Evolutionary conservation across 2,888 invertebrate genomes (phyloP).

Genomic region (Ectemnius lituratus): DNA sequence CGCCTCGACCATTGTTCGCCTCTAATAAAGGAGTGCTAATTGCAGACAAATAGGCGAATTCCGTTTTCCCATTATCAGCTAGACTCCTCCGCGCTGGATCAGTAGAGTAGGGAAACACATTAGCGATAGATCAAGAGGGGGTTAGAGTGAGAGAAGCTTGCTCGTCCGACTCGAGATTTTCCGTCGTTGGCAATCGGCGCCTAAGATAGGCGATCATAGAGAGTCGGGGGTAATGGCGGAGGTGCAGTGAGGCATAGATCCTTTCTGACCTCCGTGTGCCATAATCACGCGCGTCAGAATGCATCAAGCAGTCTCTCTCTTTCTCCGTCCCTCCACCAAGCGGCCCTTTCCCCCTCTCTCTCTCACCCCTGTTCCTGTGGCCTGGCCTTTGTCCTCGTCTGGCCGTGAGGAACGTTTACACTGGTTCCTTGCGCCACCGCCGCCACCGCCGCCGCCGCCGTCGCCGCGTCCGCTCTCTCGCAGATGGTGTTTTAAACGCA

Average conservation of each 20-base stretch:
- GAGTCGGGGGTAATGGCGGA: conserved; percentile 68
- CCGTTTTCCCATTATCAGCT: conserved; percentile 20
- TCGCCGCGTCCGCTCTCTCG: conserved; percentile 41
- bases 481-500: conserved; percentile 72
- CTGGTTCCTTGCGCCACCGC: conserved; percentile 47
- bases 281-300: conserved; percentile 76
- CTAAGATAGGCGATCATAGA: conserved; percentile 57
- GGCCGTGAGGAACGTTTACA: conserved; percentile 6
- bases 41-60: conserved; percentile 33
- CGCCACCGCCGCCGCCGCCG: conserved; percentile 28
- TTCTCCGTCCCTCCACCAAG: conserved; percentile 7
- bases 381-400: conserved; percentile 11
- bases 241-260: conserved; percentile 76
- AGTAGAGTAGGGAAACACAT: neutral
- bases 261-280: conserved; percentile 73
- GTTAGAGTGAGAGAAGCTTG: conserved; percentile 36
- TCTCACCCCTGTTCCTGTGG: conserved; percentile 12
- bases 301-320: conserved; percentile 60
- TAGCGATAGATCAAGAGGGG: conserved; percentile 10
- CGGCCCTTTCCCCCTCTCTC: conserved; percentile 17
- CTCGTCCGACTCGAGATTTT: conserved; percentile 30
- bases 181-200: conserved; percentile 40
- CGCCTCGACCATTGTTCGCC: conserved; percentile 28
- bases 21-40: conserved; percentile 47
- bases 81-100: neutral